Conservation (phyloP, 2,888 invertebrate species). For the Drosophila stalkeri region DNA sequence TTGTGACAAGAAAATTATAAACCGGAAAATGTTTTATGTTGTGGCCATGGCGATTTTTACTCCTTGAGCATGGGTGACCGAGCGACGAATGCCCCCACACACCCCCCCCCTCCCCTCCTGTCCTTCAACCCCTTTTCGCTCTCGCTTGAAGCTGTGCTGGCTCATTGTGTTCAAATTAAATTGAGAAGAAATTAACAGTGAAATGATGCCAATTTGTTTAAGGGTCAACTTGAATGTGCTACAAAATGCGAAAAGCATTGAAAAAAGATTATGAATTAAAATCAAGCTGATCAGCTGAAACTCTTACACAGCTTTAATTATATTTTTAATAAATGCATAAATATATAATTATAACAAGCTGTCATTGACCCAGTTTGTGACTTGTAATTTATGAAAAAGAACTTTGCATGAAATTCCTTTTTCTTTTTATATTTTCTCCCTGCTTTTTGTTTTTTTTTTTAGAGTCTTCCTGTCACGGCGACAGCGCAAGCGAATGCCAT, state of each 20-base stretch:
- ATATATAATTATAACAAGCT: slow-evolving; percentile 6
- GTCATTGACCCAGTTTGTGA: slow-evolving; percentile 59
- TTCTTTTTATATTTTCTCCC: not conserved
- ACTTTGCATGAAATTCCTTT: slow-evolving; percentile 13
- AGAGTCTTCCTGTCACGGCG: slow-evolving; percentile 6
- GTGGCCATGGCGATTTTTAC: slow-evolving; percentile 58
- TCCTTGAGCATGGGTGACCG: slow-evolving; percentile 15
- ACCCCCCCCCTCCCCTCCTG: no score
- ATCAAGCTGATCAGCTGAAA: not conserved
- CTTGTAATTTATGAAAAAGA: slow-evolving; percentile 29
- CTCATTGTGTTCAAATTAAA: slow-evolving; percentile 67
- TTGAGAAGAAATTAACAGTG: slow-evolving; percentile 70
- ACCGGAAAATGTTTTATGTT: slow-evolving; percentile 82
- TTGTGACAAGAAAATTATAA: slow-evolving; percentile 82
- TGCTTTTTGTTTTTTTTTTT: not conserved
- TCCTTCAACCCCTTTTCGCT: no score
- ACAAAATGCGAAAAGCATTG: not conserved
- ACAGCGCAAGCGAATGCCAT: slow-evolving; percentile 39
- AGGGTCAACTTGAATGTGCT: slow-evolving; percentile 11
- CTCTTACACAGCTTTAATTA: not conserved
- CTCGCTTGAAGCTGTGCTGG: slow-evolving; percentile 8
- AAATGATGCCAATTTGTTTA: slow-evolving; percentile 67
- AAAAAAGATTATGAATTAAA: not conserved
- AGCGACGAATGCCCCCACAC: no score
- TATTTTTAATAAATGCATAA: not conserved